Percentiles rank a stretch among this genome's conserved stretches.
Evolutionary conservation across 2,797 vertebrate genomes (phyloP).

Genomic region (Aplochiton taeniatus): DNA sequence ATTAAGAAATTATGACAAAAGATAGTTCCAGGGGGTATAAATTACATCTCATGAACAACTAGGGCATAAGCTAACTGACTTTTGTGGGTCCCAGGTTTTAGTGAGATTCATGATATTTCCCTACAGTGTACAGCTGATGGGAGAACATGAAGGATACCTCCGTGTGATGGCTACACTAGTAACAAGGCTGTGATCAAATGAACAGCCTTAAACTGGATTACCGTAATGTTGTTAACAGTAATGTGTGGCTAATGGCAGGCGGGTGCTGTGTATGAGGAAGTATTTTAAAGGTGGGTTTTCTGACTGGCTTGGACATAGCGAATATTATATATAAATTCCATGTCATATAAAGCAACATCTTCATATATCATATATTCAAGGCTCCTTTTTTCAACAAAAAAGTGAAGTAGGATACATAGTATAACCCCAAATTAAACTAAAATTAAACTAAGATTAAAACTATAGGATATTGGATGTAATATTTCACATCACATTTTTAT

Average conservation of each 20-base stretch:
- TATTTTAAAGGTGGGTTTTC: slow-evolving; percentile 57
- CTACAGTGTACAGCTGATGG: slow-evolving; percentile 55
- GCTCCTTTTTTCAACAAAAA: no score
- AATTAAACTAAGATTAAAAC: no score
- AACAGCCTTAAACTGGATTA: slow-evolving; percentile 71
- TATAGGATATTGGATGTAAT: no score
- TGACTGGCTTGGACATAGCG: slow-evolving; percentile 14
- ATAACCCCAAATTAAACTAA: no score
- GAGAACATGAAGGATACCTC: slow-evolving; percentile 73
- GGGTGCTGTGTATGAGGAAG: slow-evolving; percentile 64
- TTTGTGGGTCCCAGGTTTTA: slow-evolving; percentile 59
- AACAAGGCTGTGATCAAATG: slow-evolving; percentile 76
- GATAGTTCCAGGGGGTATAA: slow-evolving; percentile 4
- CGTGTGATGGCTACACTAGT: slow-evolving; percentile 71
- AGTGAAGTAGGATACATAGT: no score
- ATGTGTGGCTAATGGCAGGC: slow-evolving; percentile 78
- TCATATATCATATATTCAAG: no score
- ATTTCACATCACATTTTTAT: no score
- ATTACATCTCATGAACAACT: slow-evolving; percentile 33
- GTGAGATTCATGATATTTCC: slow-evolving; percentile 58
- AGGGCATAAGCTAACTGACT: slow-evolving; percentile 49
- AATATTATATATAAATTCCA: no score
- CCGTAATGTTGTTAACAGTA: slow-evolving; percentile 78
- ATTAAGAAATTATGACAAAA: slow-evolving; percentile 6
- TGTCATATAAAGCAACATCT: no score